phyloP scores from a whole-genome alignment of 2,113 vertebrate genomes.

The Neolamprologus cancellatus region DNA sequence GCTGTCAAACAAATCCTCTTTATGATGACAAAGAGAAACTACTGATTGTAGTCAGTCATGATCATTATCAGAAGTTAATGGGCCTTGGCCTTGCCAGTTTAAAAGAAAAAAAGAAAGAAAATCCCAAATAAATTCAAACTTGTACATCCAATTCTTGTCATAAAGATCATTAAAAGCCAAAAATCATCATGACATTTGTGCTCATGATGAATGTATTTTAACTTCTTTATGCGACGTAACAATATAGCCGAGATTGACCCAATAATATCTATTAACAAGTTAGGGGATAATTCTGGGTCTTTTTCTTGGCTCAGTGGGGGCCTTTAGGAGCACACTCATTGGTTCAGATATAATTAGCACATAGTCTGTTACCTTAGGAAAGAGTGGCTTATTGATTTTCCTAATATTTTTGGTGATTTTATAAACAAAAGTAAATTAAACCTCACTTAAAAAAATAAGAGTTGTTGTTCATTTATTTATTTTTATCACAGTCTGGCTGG shows the following conservation, averaged over 20 bases:
- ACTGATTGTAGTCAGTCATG: not conserved
- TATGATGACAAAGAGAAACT: not conserved
- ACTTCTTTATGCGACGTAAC: not conserved
- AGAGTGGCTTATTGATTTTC: not conserved
- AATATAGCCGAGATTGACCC: fast-evolving
- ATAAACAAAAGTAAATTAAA: not conserved
- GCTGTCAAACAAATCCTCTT: not conserved
- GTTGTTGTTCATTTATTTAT: not conserved
- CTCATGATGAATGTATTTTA: not conserved
- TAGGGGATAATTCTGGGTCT: not conserved
- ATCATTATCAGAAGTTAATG: not conserved
- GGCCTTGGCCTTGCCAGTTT: not conserved
- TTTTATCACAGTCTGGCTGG: not conserved
- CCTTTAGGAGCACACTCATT: not conserved
- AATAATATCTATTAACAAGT: not conserved
- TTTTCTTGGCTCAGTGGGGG: not conserved
- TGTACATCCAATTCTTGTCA: not conserved
- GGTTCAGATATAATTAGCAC: not conserved
- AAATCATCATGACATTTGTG: not conserved
- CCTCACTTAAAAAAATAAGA: not conserved
- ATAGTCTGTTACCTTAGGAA: not conserved
- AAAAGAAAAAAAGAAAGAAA: not conserved
- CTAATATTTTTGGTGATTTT: not conserved
- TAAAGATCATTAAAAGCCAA: not conserved
- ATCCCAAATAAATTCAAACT: not conserved